Evolutionary conservation across 1,140 invertebrate genomes (phyloP).

Genomic region (Paraescarpia echinospica): DNA sequence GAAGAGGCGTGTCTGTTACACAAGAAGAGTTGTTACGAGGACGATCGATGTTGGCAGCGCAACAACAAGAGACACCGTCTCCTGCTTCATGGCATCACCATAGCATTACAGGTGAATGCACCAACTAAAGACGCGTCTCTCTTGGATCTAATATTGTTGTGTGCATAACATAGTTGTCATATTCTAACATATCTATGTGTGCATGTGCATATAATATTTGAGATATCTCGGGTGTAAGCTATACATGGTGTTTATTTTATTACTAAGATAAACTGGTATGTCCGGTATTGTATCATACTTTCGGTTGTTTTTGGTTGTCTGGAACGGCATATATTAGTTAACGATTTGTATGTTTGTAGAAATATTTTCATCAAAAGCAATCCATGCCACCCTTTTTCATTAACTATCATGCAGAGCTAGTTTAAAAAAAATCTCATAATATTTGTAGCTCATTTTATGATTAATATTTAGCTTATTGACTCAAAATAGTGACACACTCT

Average conservation of each 20-base stretch:
- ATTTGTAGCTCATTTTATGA: background rate
- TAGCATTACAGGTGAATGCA: background rate
- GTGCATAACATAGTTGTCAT: background rate
- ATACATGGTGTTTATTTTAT: too few relatives aligned
- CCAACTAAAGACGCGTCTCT: too few relatives aligned
- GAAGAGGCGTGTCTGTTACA: background rate
- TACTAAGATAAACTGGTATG: too few relatives aligned
- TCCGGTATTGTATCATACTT: too few relatives aligned
- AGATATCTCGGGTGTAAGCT: too few relatives aligned
- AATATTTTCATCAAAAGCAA: background rate
- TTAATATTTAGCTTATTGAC: too few relatives aligned
- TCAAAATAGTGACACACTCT: too few relatives aligned
- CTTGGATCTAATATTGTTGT: background rate
- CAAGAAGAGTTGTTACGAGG: background rate
- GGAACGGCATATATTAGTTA: background rate
- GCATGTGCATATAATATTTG: too few relatives aligned
- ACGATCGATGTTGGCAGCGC: background rate
- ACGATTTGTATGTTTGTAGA: background rate
- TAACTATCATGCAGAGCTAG: background rate
- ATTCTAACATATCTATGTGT: too few relatives aligned
- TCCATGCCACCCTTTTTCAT: background rate
- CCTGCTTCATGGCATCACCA: background rate
- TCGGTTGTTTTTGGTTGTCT: too few relatives aligned
- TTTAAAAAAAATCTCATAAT: background rate
- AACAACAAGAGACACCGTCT: background rate